Evolutionary conservation across 2,888 invertebrate species (phyloP).

Genomic region (Oscheius sp.): DNA sequence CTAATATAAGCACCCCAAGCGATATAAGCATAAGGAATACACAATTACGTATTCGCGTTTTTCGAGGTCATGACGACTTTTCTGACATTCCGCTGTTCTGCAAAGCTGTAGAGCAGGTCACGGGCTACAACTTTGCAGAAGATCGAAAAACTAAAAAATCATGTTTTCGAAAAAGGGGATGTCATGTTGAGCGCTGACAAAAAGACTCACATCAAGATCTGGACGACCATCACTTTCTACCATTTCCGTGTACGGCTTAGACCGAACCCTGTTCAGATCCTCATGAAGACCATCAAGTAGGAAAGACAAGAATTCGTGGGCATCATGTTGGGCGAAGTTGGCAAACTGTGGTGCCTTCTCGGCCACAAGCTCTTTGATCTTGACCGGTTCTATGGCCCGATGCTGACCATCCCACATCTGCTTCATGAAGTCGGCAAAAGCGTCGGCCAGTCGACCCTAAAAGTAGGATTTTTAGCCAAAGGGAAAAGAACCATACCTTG

Average conservation of each 20-base stretch:
- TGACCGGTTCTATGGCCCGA: conserved; percentile 75
- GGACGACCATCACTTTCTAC: conserved; percentile 74
- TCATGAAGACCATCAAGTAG: conserved; percentile 75
- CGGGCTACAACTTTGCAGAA: no score
- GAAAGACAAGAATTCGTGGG: conserved; percentile 78
- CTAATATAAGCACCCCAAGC: no score
- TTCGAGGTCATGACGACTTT: no score
- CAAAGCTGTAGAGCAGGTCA: no score
- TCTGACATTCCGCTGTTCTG: no score
- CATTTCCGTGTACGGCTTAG: conserved; percentile 75
- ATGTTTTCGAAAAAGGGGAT: no score
- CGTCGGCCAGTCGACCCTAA: conserved; percentile 75
- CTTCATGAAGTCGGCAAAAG: conserved; percentile 76
- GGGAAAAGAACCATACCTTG: conserved; percentile 33
- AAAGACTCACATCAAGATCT: conserved; percentile 73
- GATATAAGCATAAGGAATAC: no score
- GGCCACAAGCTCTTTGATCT: conserved; percentile 75
- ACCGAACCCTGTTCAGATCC: conserved; percentile 75
- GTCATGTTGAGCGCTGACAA: no score
- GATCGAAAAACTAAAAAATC: no score
- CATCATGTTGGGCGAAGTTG: conserved; percentile 78
- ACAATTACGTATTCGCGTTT: no score
- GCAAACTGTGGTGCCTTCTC: conserved; percentile 77
- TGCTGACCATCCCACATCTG: conserved; percentile 76
- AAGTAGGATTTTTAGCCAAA: conserved; percentile 23